A percentile compares a stretch with the other conserved stretches of the same genome.
These are phyloP conservation scores for Malurus cyaneus DNA, from an alignment of 2,113 vertebrate species.

Conservation along the genomic window DNA sequence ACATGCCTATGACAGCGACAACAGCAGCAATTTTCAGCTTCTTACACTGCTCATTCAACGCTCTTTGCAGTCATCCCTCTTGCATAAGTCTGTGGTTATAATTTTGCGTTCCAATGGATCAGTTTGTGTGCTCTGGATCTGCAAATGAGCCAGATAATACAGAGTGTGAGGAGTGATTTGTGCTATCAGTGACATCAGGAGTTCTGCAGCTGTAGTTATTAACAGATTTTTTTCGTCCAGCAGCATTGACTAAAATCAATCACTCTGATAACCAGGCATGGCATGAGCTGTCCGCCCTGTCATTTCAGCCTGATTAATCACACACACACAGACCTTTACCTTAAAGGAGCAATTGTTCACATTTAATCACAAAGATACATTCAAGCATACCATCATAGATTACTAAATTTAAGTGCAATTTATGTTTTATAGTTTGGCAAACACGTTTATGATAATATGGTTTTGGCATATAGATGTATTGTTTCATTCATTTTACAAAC, in stretches of 20 bases:
- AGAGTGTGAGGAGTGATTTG: constrained; percentile 71
- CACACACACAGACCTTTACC: constrained; percentile 79
- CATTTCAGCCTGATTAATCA: constrained; percentile 84
- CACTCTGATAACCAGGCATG: constrained; percentile 81
- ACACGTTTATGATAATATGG: constrained; percentile 68
- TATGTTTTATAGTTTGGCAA: constrained; percentile 71
- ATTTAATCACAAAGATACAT: constrained; percentile 81
- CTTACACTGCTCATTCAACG: constrained; percentile 55
- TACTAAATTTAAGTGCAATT: constrained; percentile 75
- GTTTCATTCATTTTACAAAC: constrained; percentile 67
- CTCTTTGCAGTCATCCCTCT: constrained; percentile 66
- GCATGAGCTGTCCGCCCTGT: constrained; percentile 77
- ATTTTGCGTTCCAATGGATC: constrained; percentile 70
- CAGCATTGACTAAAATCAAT: constrained; percentile 78
- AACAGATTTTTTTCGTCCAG: constrained; percentile 79
- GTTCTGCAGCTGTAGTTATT: constrained; percentile 76
- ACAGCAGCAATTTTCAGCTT: constrained; percentile 76
- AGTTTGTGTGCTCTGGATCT: constrained; percentile 49
- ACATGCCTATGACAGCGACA: constrained; percentile 67
- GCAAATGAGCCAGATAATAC: constrained; percentile 74
- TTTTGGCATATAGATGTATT: constrained; percentile 61
- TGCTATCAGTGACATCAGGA: constrained; percentile 75
- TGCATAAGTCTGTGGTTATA: constrained; percentile 71
- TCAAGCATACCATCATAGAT: constrained; percentile 69
- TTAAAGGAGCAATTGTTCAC: constrained; percentile 83